Evolutionary conservation across 2,888 invertebrate species (phyloP).

Genomic region (Marronus borbonicus): DNA sequence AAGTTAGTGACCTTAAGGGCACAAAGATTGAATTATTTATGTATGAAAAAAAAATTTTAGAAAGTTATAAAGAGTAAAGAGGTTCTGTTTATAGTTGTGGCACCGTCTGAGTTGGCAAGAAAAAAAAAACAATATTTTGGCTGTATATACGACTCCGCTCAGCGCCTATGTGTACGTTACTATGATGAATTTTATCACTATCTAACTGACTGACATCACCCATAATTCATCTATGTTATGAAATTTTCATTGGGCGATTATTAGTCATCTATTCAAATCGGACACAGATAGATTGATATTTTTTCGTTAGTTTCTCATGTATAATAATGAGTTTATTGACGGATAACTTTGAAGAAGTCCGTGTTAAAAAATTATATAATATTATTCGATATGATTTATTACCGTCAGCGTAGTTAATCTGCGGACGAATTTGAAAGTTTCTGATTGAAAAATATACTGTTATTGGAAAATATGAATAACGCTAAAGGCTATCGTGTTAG

Average conservation of each 20-base stretch:
- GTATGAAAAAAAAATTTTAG: too few species aligned
- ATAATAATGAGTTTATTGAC: slow-evolving; percentile 30
- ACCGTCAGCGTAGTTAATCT: neutral
- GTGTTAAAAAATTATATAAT: slow-evolving; percentile 6
- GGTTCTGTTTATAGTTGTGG: too few species aligned
- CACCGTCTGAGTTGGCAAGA: too few species aligned
- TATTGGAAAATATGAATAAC: neutral
- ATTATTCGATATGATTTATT: slow-evolving; percentile 7
- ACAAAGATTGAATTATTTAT: too few species aligned
- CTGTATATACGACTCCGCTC: too few species aligned
- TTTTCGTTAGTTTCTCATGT: slow-evolving; percentile 21
- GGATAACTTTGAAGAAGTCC: slow-evolving; percentile 24
- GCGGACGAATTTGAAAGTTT: neutral
- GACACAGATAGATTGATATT: slow-evolving; percentile 37
- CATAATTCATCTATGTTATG: slow-evolving; percentile 17
- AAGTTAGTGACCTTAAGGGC: too few species aligned
- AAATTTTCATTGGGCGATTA: slow-evolving; percentile 10
- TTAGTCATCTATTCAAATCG: slow-evolving; percentile 43
- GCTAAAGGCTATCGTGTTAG: neutral
- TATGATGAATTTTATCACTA: slow-evolving; percentile 7
- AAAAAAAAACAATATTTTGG: too few species aligned
- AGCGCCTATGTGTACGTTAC: neutral
- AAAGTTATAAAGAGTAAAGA: too few species aligned
- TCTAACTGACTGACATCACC: neutral
- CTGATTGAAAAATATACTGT: slow-evolving; percentile 12